phyloP scores from a whole-genome alignment of 2,888 invertebrate species.

The Leptopilina drosophilae region DNA sequence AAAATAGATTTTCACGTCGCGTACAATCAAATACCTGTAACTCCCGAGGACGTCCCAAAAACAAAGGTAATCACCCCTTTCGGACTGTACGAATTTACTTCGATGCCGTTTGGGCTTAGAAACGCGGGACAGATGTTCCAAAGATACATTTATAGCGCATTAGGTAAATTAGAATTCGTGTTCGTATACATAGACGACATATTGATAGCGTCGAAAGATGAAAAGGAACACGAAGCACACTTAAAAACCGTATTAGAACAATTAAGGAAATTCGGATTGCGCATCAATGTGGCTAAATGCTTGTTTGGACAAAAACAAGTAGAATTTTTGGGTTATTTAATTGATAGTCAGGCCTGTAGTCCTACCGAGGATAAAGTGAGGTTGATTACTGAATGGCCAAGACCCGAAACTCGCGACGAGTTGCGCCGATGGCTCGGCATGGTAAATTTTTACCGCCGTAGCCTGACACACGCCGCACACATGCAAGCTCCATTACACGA shows the following conservation, averaged over 20 bases:
- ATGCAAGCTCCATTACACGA: constrained; percentile 19
- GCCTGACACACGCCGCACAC: constrained; percentile 34
- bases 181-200: constrained; percentile 19
- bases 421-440: constrained; percentile 43
- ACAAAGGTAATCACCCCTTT: too few species aligned
- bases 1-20: too few species aligned
- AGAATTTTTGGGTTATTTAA: constrained; percentile 39
- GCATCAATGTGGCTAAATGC: constrained; percentile 44
- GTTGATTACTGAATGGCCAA: constrained; percentile 20
- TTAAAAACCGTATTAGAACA: neutral
- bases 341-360: constrained; percentile 29
- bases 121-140: too few species aligned
- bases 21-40: too few species aligned
- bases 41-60: too few species aligned
- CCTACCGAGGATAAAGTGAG: constrained; percentile 5
- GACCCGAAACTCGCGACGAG: constrained; percentile 22
- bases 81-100: too few species aligned
- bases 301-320: constrained; percentile 36
- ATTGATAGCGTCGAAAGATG: constrained; percentile 24
- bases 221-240: constrained; percentile 44
- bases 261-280: constrained; percentile 11
- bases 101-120: too few species aligned
- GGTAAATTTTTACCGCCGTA: constrained; percentile 41
- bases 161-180: constrained; percentile 41
- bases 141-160: neutral